phyloP scores from a whole-genome alignment of 2,888 invertebrate species.

The Ditylenchus weischeri region DNA sequence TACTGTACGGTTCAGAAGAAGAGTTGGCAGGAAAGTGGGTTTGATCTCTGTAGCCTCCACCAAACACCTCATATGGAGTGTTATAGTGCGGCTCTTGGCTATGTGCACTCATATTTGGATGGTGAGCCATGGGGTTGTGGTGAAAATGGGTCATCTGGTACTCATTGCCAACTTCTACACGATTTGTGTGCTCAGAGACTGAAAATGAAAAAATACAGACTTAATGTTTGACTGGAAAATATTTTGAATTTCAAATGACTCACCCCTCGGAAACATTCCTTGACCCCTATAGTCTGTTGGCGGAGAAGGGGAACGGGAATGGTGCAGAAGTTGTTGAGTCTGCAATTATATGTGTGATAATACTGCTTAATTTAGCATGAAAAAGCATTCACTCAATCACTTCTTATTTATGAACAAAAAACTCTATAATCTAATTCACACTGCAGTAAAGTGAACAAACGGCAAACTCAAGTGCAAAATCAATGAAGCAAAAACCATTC shows the following conservation, averaged over 20 bases:
- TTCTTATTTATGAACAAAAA: too few relatives aligned
- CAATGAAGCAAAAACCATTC: too few relatives aligned
- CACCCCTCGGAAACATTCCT: not conserved
- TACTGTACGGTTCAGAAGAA: not conserved
- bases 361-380: too few relatives aligned
- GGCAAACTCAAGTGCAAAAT: too few relatives aligned
- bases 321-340: constrained; percentile 49
- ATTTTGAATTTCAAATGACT: not conserved
- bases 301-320: constrained; percentile 45
- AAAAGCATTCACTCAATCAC: too few relatives aligned
- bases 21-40: not conserved
- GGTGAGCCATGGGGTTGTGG: constrained; percentile 8
- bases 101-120: constrained; percentile 2
- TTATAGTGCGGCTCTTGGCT: too few relatives aligned
- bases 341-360: not conserved
- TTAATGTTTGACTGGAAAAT: not conserved
- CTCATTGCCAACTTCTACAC: constrained; percentile 36
- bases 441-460: constrained; percentile 3
- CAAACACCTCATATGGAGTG: not conserved
- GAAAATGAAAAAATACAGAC: not conserved
- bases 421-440: not conserved
- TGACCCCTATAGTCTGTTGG: constrained; percentile 20
- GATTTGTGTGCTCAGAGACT: too few relatives aligned
- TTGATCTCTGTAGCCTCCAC: not conserved
- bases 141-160: constrained; percentile 37